Evolutionary conservation across 2,797 vertebrate species (phyloP).

Genomic region (Helostoma temminkii): DNA sequence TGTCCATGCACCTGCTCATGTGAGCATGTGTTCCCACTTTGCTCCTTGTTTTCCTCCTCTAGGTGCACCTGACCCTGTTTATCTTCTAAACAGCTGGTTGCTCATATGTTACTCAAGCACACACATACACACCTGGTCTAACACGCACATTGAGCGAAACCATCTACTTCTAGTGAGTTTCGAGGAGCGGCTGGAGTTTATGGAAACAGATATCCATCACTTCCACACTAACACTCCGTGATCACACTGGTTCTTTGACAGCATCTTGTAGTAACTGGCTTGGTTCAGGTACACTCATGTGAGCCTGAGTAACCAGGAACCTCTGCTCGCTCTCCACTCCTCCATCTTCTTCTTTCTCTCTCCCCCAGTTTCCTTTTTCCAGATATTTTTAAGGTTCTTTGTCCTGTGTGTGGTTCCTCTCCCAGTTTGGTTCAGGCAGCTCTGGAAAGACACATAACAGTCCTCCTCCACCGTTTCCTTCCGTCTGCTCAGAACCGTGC

Average conservation of each 20-base stretch:
- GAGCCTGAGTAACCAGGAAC: conserved; percentile 52
- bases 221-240: conserved; percentile 40
- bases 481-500: conserved; percentile 37
- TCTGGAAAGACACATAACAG: conserved; percentile 46
- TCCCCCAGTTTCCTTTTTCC: conserved; percentile 15
- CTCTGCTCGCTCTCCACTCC: conserved; percentile 51
- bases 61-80: conserved; percentile 65
- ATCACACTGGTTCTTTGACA: conserved; percentile 58
- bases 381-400: conserved; percentile 14
- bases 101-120: conserved; percentile 35
- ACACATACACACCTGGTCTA: conserved; percentile 48
- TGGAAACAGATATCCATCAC: conserved; percentile 57
- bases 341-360: conserved; percentile 51
- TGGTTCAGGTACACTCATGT: conserved; percentile 55
- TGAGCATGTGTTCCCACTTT: conserved; percentile 31
- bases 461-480: conserved; percentile 56
- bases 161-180: conserved; percentile 54
- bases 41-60: conserved; percentile 16
- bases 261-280: conserved; percentile 56
- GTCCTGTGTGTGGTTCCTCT: conserved; percentile 60
- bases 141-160: conserved; percentile 20
- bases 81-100: conserved; percentile 64
- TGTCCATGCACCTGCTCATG: conserved; percentile 40
- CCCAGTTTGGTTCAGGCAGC: conserved; percentile 66
- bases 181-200: conserved; percentile 42